phyloP scores from a whole-genome alignment of 1,140 invertebrate genomes.

The Sesamia nonagrioides region DNA sequence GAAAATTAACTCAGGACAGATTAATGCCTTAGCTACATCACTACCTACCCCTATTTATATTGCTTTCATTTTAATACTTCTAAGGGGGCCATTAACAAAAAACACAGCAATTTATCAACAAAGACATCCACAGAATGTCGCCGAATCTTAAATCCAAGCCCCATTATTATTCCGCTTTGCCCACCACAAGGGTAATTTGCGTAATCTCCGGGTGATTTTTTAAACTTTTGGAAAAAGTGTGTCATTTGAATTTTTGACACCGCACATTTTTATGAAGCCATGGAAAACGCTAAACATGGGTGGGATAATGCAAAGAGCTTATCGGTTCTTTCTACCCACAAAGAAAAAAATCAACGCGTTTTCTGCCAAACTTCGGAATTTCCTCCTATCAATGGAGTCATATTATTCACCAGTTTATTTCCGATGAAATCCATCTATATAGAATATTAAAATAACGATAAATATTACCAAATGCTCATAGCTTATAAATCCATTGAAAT shows the following conservation, averaged over 20 bases:
- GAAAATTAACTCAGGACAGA: slow-evolving; percentile 7
- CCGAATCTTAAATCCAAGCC: slow-evolving; percentile 64
- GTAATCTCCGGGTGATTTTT: slow-evolving; percentile 70
- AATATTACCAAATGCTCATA: too few relatives aligned
- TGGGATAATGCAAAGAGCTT: not conserved
- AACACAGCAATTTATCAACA: slow-evolving; percentile 77
- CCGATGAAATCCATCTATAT: too few relatives aligned
- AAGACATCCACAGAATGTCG: slow-evolving; percentile 67
- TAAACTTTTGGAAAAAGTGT: slow-evolving; percentile 49
- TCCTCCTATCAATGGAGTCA: too few relatives aligned
- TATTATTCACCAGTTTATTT: too few relatives aligned
- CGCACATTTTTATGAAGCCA: not conserved
- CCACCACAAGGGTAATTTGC: slow-evolving; percentile 71
- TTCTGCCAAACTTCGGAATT: too few relatives aligned
- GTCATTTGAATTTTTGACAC: slow-evolving; percentile 23
- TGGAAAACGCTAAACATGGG: not conserved
- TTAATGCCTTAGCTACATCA: not conserved
- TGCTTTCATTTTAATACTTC: slow-evolving; percentile 52
- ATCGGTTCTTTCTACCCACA: too few relatives aligned
- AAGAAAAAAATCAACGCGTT: too few relatives aligned
- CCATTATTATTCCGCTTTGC: slow-evolving; percentile 77
- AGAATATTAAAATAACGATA: too few relatives aligned
- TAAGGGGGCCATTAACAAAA: slow-evolving; percentile 73
- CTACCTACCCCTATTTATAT: slow-evolving; percentile 41
- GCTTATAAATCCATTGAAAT: too few relatives aligned